A percentile compares a stretch with the other conserved stretches of the same genome.
phyloP scores from a whole-genome alignment of 2,888 invertebrate species.

The Melinaea menophilus region DNA sequence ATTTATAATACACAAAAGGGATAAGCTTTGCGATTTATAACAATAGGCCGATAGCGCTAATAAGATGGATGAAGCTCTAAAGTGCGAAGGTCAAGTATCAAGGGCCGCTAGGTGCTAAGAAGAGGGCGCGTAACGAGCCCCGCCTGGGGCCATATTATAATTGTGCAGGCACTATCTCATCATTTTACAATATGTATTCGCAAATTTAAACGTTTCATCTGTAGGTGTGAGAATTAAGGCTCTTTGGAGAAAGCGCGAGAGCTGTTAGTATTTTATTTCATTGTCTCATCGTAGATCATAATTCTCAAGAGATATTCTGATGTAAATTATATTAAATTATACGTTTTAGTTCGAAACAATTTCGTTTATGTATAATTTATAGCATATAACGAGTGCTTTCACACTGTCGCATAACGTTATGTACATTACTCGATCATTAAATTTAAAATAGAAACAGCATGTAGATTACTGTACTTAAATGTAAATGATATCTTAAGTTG shows the following conservation, averaged over 20 bases:
- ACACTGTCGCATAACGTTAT: slow-evolving; percentile 1
- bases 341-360: no score
- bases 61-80: slow-evolving; percentile 19
- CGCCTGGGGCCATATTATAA: slow-evolving; percentile 57
- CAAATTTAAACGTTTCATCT: slow-evolving; percentile 27
- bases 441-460: slow-evolving; percentile 29
- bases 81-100: slow-evolving; percentile 33
- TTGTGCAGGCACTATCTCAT: slow-evolving; percentile 44
- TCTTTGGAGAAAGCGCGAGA: slow-evolving; percentile 18
- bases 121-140: slow-evolving; percentile 48
- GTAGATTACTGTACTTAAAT: slow-evolving; percentile 38
- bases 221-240: slow-evolving; percentile 31
- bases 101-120: slow-evolving; percentile 35
- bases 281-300: not conserved
- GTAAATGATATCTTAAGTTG: slow-evolving; percentile 57
- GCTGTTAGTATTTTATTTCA: slow-evolving; percentile 22
- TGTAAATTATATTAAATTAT: not conserved
- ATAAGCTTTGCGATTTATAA: slow-evolving; percentile 7
- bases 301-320: not conserved
- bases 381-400: not conserved
- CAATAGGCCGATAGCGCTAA: slow-evolving; percentile 29
- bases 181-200: slow-evolving; percentile 27
- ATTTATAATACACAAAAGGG: not conserved
- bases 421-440: slow-evolving; percentile 17
- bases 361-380: not conserved